A percentile compares a stretch with the other conserved stretches of the same genome.
phyloP scores from a whole-genome alignment of 2,797 vertebrate species.

The Xenopus petersii region DNA sequence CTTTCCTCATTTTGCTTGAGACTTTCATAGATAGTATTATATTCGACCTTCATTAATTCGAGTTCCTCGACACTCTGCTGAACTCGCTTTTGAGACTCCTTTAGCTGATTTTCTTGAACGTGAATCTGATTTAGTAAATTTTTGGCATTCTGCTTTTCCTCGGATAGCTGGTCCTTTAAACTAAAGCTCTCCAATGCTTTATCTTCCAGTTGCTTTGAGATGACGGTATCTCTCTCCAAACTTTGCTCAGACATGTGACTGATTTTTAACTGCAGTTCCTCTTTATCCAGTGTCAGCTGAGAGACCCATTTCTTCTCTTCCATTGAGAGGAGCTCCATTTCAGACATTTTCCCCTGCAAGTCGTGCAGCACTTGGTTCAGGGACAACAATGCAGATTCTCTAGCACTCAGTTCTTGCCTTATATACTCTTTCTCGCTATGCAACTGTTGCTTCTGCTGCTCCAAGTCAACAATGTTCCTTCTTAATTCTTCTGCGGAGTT shows the following conservation, averaged over 20 bases:
- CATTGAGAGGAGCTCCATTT: constrained; percentile 58
- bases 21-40: constrained; percentile 60
- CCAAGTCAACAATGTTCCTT: constrained; percentile 54
- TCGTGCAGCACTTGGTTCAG: constrained; percentile 58
- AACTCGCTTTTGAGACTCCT: constrained; percentile 53
- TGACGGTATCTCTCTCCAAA: constrained; percentile 61
- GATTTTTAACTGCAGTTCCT: constrained; percentile 55
- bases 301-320: constrained; percentile 62
- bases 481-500: constrained; percentile 61
- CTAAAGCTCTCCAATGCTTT: constrained; percentile 69
- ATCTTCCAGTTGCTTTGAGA: constrained; percentile 63
- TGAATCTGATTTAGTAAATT: constrained; percentile 62
- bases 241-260: constrained; percentile 64
- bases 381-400: constrained; percentile 55
- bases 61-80: constrained; percentile 64
- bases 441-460: constrained; percentile 61
- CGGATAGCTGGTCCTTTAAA: constrained; percentile 62
- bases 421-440: constrained; percentile 65
- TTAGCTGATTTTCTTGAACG: constrained; percentile 59
- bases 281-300: constrained; percentile 66
- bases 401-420: constrained; percentile 62
- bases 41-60: constrained; percentile 57
- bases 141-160: constrained; percentile 62
- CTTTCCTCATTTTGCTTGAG: constrained; percentile 68
- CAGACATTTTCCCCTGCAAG: constrained; percentile 60